Percentiles rank a stretch among this genome's conserved stretches.
Evolutionary conservation across 1,140 invertebrate species (phyloP).

Genomic region (Meloidogyne chitwoodi): DNA sequence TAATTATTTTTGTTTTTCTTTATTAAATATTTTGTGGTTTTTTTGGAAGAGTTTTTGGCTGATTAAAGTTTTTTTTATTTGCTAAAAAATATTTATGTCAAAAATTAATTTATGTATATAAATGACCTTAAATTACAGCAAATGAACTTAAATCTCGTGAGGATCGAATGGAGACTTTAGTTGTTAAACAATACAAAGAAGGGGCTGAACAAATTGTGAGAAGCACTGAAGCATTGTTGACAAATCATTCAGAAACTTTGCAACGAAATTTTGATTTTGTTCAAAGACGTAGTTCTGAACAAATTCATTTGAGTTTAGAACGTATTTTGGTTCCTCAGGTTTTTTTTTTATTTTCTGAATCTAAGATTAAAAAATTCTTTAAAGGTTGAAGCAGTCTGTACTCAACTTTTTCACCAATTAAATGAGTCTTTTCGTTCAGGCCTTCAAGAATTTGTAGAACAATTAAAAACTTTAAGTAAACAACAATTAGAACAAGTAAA

Average conservation of each 20-base stretch:
- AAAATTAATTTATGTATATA: no score
- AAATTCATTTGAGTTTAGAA: slow-evolving; percentile 12
- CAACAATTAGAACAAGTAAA: slow-evolving; percentile 5
- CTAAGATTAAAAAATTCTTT: neutral
- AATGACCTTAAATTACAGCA: slow-evolving; percentile 17
- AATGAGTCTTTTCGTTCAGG: slow-evolving; percentile 32
- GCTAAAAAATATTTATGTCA: no score
- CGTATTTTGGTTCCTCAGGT: slow-evolving; percentile 12
- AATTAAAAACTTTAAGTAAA: slow-evolving; percentile 17
- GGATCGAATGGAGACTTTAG: slow-evolving; percentile 26
- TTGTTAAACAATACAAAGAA: slow-evolving; percentile 1
- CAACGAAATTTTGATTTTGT: slow-evolving; percentile 5
- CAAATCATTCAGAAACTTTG: neutral
- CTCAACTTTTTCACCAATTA: slow-evolving; percentile 37
- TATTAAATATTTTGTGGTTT: no score
- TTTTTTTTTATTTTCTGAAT: neutral
- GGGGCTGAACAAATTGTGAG: slow-evolving; percentile 11
- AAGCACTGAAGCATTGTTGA: slow-evolving; percentile 2
- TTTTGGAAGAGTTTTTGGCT: no score
- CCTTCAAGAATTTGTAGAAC: slow-evolving; percentile 34
- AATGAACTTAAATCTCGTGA: slow-evolving; percentile 34
- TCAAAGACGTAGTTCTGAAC: slow-evolving; percentile 14
- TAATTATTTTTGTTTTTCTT: slow-evolving; percentile 5
- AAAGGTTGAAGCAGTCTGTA: slow-evolving; percentile 20
- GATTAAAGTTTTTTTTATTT: no score